Base-by-base conservation (phyloP, 2,113 vertebrate genomes). In the Callospermophilus lateralis region DNA sequence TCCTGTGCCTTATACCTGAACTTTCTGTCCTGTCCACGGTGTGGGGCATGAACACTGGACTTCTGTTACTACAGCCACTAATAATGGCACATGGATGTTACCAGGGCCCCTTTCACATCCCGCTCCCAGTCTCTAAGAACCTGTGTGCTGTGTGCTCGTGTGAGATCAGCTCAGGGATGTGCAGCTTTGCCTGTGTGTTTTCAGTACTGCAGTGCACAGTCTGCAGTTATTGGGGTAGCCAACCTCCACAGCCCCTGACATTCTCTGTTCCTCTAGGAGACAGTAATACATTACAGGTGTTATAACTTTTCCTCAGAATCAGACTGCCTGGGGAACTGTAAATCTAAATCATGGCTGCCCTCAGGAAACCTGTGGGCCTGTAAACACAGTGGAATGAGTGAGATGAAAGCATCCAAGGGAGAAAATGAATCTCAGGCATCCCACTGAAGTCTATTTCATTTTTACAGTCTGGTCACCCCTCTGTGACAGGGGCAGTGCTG, bases 351-450 rank as follows among this genome's bases (percentile, higher is more conserved):
- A 97, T 96, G 90, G 93, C 98, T 98, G 98, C 98, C 98, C 98
- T 98, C 97, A 98, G 98, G 98, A 98, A 98, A 98, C 96, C 97
- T 89, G 97, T 95, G 97, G 98, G 98, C 96, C 98, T 98, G 98
- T 98, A 98, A 98, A 98, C 98, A 98, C 97, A 97, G 90, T 73
- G 97, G 98, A 98, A 98, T 98, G 97, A 97, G 98, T 96, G 97
- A 98, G 97, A 98, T 98, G 98, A 98, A 98, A 98, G 98, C 94
- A 97, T 97, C 95, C 67, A 93, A 98, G 98, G 96, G 93, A 98
- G 98, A 98, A 98, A 98, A 98, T 98, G 97, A 98, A 98, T 99
- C 98, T 98, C 97, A 98, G 98, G 97, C 98, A 98, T 98, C 98
- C 98, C 97, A 98, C 98, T 95, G 96, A 98, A 98, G 98, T 98